Conservation (phyloP, 2,888 invertebrate genomes). For the Ischnus inquisitorius region DNA sequence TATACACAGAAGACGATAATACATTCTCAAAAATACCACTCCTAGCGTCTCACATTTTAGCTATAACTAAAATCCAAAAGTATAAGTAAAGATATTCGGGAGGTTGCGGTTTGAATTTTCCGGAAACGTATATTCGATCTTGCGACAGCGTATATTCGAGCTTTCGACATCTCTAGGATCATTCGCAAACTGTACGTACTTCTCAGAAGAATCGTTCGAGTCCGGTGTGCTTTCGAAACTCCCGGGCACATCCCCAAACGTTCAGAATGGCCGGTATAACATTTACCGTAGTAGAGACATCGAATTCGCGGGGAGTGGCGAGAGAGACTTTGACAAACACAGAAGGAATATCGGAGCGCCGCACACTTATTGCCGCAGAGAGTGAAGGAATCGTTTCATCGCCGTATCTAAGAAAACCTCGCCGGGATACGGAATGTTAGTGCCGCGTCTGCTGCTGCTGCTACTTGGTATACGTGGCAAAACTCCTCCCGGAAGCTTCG, state of each 20-base stretch:
- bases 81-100: neutral
- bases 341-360: conserved; percentile 16
- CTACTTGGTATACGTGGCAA: conserved; percentile 7
- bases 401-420: conserved; percentile 8
- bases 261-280: conserved; percentile 5
- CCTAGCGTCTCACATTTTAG: too few species aligned
- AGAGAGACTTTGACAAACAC: conserved; percentile 3
- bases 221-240: conserved; percentile 13
- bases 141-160: conserved; percentile 4
- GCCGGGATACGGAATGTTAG: neutral
- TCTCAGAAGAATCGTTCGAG: conserved; percentile 3
- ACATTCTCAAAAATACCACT: too few species aligned
- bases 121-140: conserved; percentile 1
- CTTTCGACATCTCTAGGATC: conserved; percentile 19
- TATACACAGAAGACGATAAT: neutral
- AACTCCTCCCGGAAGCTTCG: conserved; percentile 2
- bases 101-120: neutral
- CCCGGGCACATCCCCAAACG: conserved; percentile 16
- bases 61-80: neutral
- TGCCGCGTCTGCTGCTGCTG: neutral
- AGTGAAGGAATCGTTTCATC: conserved; percentile 2
- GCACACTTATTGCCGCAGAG: conserved; percentile 7
- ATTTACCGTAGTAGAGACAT: conserved; percentile 9
- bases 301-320: neutral
- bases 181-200: conserved; percentile 14